These are phyloP conservation scores for Otolemur crassicaudatus DNA, from an alignment of 2,797 vertebrate species.

Conservation along the genomic window DNA sequence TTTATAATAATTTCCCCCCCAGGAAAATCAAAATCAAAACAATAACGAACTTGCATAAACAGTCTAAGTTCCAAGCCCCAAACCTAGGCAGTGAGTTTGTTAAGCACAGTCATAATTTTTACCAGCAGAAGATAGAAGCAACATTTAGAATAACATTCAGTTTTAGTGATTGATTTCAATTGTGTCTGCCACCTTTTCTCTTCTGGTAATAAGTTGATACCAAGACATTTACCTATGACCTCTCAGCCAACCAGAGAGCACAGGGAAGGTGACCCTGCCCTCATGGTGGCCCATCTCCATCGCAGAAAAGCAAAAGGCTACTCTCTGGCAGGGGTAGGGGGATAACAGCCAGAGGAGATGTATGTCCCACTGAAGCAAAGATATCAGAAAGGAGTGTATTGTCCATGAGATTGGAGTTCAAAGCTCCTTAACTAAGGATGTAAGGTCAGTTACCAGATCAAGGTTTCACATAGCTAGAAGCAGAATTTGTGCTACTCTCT, in stretches of 20 bases:
- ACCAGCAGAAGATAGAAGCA: constrained; percentile 54
- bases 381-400: not conserved
- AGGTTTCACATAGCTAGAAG: not conserved
- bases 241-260: not conserved
- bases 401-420: not conserved
- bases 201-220: not conserved
- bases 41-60: constrained; percentile 71
- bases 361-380: not conserved
- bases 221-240: not conserved
- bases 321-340: not conserved
- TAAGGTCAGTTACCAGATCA: not conserved
- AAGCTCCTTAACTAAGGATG: not conserved
- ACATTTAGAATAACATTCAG: constrained; percentile 47
- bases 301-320: not conserved
- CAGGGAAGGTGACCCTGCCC: not conserved
- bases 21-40: constrained; percentile 75
- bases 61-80: constrained; percentile 63
- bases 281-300: not conserved
- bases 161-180: constrained; percentile 30
- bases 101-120: constrained; percentile 42
- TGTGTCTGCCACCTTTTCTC: constrained; percentile 37
- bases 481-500: not conserved
- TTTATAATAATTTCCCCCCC: constrained; percentile 64
- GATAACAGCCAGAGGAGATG: not conserved
- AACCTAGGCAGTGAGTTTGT: constrained; percentile 28